Evolutionary conservation across 2,797 vertebrate genomes (phyloP), one percentile per base, ranked within the genome.

Genomic region (Hafferia zeledoni): DNA sequence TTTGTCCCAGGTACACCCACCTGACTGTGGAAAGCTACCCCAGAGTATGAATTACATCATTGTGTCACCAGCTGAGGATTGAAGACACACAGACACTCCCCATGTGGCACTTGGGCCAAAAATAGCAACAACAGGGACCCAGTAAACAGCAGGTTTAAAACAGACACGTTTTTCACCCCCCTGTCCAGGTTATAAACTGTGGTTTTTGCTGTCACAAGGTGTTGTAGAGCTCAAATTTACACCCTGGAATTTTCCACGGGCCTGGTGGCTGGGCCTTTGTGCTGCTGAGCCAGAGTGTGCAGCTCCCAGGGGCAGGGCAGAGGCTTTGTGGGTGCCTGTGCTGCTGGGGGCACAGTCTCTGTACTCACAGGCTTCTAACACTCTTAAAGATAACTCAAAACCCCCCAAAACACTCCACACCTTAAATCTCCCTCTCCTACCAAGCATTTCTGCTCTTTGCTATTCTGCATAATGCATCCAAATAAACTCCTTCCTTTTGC

Each of bases 181-280:
- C 52, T 2, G 6, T 49, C 71, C 22, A 31, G 46, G 69, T 80
- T 84, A 59, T 28, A 76, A 84, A 80, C 33, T 57, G 76, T 10
- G 35, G 35, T 46, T 46, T 10, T 78, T 64, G 65, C 23, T 88
- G 91, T 49, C 77, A 77, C 47, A 57, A 69, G 43, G 49, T 72
- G 43, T 30, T 87, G 46, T 12, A 60, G 72, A 53, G 64, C 65
- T 89, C 33, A 83, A 0, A 70, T 25, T 33, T 27, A 5, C 2
- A 39, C 87, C 85, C n/a, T 31, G 87, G 96, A 96, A 96, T 91
- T 95, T 96, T 96, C 95, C 96, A 78, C 3, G 24, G 67, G 12
- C 8, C 55, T 41, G 19, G 43, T 43, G 67, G 33, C 27, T 46
- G 60, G 15, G 64, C 13, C 16, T 6, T 43, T 27, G 68, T 4